Conservation (phyloP, 2,113 vertebrate species). For the Urocynchramus pylzowi region DNA sequence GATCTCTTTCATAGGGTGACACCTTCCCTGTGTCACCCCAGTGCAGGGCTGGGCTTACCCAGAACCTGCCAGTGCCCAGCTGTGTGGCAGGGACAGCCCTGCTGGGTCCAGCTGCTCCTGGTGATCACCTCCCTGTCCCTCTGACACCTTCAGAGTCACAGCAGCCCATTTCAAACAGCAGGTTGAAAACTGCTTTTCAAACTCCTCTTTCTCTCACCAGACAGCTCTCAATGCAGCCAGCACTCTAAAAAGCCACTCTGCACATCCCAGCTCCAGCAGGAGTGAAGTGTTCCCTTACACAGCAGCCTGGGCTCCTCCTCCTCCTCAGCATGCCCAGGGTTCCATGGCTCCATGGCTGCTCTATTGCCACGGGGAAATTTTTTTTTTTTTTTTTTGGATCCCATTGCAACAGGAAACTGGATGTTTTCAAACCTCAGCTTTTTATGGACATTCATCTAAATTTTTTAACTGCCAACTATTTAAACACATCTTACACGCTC, state of each 20-base stretch:
- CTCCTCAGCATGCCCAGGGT: neutral
- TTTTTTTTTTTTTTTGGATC: neutral
- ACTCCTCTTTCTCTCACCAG: neutral
- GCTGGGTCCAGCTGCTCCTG: neutral
- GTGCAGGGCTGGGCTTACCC: too few relatives aligned
- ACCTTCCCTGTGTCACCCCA: too few relatives aligned
- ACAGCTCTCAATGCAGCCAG: neutral
- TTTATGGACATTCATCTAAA: neutral
- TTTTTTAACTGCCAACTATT: neutral
- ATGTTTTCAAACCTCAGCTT: neutral
- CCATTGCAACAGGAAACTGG: neutral
- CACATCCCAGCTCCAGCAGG: too few relatives aligned
- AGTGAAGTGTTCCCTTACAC: neutral
- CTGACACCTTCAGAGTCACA: neutral
- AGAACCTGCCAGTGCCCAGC: too few relatives aligned
- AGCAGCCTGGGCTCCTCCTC: neutral
- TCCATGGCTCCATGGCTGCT: fast-evolving
- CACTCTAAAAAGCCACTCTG: neutral
- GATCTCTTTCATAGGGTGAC: neutral
- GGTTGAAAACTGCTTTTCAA: neutral
- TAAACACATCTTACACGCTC: neutral
- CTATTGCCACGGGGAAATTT: neutral
- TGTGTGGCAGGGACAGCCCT: neutral
- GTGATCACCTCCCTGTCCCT: neutral
- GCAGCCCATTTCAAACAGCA: neutral